Evolutionary conservation across 1,140 invertebrate genomes (phyloP).

Genomic region (Arion vulgaris): DNA sequence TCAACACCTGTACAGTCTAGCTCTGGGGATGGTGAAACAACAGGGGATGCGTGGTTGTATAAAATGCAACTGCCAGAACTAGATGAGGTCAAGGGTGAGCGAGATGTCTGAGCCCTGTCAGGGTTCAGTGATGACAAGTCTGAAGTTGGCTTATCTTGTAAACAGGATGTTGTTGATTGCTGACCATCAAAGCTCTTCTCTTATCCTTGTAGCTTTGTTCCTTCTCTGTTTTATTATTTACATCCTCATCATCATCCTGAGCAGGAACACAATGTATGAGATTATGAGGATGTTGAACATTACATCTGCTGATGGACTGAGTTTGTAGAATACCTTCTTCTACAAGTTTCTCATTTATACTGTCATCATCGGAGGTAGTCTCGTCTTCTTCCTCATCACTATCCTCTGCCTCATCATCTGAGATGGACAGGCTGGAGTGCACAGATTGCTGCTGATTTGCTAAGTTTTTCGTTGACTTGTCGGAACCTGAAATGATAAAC

Average conservation of each 20-base stretch:
- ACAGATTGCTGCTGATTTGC: too few species aligned
- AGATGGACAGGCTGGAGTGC: background rate
- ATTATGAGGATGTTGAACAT: background rate
- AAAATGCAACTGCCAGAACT: background rate
- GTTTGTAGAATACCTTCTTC: background rate
- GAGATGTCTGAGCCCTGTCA: background rate
- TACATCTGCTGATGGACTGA: background rate
- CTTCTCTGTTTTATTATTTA: background rate
- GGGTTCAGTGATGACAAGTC: background rate
- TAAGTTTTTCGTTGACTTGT: too few species aligned
- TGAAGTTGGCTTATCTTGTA: too few species aligned
- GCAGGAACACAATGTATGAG: background rate
- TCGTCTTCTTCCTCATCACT: background rate
- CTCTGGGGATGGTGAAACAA: background rate
- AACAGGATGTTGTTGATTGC: background rate
- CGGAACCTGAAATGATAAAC: too few species aligned
- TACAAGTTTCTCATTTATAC: background rate
- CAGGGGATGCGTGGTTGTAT: background rate
- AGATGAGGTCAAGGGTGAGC: background rate
- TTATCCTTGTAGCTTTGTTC: background rate
- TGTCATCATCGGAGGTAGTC: background rate
- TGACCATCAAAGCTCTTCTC: background rate
- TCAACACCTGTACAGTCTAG: background rate
- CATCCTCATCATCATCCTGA: background rate
- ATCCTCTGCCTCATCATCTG: conserved; percentile 9